These are phyloP conservation scores for Elgaria multicarinata DNA, from an alignment of 2,113 vertebrate species.

Conservation along the genomic window DNA sequence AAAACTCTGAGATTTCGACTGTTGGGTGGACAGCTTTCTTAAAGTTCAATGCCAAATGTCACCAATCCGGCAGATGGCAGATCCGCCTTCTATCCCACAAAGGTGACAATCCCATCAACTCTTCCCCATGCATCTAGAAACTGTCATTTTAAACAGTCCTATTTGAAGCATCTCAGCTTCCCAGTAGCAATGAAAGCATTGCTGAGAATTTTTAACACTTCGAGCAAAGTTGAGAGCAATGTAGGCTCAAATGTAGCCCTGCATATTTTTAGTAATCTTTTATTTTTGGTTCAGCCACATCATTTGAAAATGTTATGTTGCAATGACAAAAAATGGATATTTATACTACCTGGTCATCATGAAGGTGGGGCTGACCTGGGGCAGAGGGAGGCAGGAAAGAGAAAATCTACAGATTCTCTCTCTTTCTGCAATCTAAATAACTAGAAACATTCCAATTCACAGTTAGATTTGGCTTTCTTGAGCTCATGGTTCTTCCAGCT, in stretches of 20 bases:
- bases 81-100: neutral
- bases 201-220: neutral
- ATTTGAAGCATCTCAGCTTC: neutral
- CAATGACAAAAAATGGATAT: neutral
- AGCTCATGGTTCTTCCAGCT: neutral
- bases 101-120: neutral
- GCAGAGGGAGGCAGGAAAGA: no score
- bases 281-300: neutral
- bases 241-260: neutral
- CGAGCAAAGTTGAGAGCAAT: neutral
- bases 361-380: neutral
- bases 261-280: neutral
- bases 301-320: neutral
- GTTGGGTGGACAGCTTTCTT: neutral
- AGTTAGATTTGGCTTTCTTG: neutral
- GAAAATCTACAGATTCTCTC: neutral
- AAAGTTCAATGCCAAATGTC: neutral
- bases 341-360: neutral
- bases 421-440: neutral
- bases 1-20: neutral
- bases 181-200: neutral
- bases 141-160: neutral
- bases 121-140: neutral
- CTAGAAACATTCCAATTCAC: neutral
- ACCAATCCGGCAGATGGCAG: no score